These are phyloP conservation scores for Dinomys branickii DNA, from an alignment of 2,113 vertebrate species.

Conservation along the genomic window DNA sequence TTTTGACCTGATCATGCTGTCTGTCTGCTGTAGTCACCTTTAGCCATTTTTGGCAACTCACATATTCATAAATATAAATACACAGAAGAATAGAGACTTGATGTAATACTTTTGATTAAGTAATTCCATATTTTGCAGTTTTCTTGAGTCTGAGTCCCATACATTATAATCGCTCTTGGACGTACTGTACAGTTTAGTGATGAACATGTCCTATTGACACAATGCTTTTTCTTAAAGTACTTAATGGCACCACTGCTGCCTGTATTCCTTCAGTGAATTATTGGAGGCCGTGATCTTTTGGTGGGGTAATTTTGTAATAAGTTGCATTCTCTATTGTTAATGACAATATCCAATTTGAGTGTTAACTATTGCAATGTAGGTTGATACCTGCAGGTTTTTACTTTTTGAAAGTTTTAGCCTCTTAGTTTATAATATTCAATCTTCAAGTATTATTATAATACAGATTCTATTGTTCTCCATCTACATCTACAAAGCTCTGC, in stretches of 20 bases:
- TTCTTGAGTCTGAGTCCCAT: not conserved
- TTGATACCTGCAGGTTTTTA: not conserved
- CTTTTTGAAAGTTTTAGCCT: conserved; percentile 27
- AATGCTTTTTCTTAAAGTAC: not conserved
- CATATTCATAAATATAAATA: not conserved
- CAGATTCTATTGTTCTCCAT: not conserved
- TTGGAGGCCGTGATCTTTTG: not conserved
- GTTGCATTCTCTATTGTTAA: not conserved
- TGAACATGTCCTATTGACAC: not conserved
- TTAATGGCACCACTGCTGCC: not conserved
- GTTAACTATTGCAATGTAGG: not conserved
- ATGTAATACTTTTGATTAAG: not conserved
- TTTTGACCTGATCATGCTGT: not conserved
- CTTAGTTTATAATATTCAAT: not conserved
- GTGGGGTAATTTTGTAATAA: not conserved
- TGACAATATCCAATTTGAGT: not conserved
- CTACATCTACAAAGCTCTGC: not conserved
- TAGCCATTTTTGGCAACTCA: not conserved
- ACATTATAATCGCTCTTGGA: not conserved
- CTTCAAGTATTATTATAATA: not conserved
- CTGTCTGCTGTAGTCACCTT: not conserved
- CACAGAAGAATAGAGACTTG: not conserved
- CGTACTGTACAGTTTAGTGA: not conserved
- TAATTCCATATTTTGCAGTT: not conserved
- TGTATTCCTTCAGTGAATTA: not conserved